phyloP scores from a whole-genome alignment of 2,113 vertebrate species.

The Dipodomys merriami region DNA sequence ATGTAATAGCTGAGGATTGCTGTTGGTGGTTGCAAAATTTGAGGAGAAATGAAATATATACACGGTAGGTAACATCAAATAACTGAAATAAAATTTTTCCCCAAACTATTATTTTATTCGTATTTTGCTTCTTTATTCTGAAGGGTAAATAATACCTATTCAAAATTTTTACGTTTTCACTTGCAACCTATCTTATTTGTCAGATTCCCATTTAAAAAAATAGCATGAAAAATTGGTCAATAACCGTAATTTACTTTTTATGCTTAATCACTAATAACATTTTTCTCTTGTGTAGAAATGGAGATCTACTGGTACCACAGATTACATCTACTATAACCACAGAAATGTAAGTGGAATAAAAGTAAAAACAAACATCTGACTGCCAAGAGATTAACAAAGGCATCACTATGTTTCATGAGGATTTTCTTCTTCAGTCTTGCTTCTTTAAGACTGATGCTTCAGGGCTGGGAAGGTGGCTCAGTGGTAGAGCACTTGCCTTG shows the following conservation, averaged over 20 bases:
- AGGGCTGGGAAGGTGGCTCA: too few species aligned
- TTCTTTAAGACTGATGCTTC: neutral
- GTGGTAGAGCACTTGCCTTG: too few species aligned
- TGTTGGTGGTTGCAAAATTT: neutral
- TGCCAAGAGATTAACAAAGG: slow-evolving; percentile 7
- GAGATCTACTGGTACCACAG: neutral
- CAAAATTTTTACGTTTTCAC: neutral
- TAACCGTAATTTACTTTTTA: neutral
- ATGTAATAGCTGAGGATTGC: neutral
- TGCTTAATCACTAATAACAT: neutral
- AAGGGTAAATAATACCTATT: slow-evolving; percentile 7
- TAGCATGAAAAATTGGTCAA: neutral
- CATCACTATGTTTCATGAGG: neutral
- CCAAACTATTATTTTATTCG: neutral
- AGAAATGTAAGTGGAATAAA: neutral
- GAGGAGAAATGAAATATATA: slow-evolving; percentile 23
- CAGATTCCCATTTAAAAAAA: neutral
- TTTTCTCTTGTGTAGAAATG: neutral
- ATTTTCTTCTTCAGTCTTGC: neutral
- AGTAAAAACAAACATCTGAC: neutral
- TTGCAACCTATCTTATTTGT: neutral
- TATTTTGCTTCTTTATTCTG: slow-evolving; percentile 16
- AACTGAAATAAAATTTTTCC: neutral
- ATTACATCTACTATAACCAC: neutral
- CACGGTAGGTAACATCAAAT: neutral